These are phyloP conservation scores for Bombus confusus DNA, from an alignment of 1,140 invertebrate genomes.

Conservation along the genomic window DNA sequence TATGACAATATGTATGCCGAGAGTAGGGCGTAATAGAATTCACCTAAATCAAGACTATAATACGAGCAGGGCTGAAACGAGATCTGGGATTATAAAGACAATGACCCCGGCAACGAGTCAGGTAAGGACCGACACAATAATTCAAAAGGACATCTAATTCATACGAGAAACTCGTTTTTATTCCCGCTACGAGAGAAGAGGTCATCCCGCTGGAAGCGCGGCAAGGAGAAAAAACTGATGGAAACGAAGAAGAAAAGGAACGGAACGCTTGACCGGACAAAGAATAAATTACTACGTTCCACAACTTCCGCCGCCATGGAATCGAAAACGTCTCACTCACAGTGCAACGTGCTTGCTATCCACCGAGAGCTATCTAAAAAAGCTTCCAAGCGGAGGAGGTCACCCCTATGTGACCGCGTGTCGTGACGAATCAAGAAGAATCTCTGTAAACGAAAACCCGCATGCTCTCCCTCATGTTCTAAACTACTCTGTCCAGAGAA, in stretches of 20 bases:
- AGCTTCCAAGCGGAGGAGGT: not conserved
- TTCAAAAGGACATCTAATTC: constrained; percentile 48
- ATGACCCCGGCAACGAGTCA: constrained; percentile 38
- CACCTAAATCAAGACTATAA: constrained; percentile 39
- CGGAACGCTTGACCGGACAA: not conserved
- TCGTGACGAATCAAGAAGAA: constrained; percentile 22
- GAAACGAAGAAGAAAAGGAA: not conserved
- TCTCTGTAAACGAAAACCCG: constrained; percentile 44
- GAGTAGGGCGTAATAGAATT: constrained; percentile 31
- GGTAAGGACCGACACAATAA: constrained; percentile 25
- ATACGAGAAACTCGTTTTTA: constrained; percentile 53
- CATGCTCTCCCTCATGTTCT: constrained; percentile 33
- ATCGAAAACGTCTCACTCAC: constrained; percentile 31
- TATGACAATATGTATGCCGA: constrained; percentile 57
- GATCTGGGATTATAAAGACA: constrained; percentile 53
- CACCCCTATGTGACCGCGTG: constrained; percentile 34
- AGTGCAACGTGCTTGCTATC: not conserved
- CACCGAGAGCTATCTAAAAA: not conserved
- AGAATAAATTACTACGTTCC: constrained; percentile 34
- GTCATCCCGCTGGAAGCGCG: not conserved
- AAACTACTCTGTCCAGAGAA: not conserved
- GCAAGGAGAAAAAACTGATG: not conserved
- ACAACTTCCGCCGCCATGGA: constrained; percentile 47
- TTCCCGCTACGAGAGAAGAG: not conserved
- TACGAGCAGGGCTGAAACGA: constrained; percentile 14